Evolutionary conservation across 1,140 invertebrate species (phyloP).

Genomic region (Bombus waltoni): DNA sequence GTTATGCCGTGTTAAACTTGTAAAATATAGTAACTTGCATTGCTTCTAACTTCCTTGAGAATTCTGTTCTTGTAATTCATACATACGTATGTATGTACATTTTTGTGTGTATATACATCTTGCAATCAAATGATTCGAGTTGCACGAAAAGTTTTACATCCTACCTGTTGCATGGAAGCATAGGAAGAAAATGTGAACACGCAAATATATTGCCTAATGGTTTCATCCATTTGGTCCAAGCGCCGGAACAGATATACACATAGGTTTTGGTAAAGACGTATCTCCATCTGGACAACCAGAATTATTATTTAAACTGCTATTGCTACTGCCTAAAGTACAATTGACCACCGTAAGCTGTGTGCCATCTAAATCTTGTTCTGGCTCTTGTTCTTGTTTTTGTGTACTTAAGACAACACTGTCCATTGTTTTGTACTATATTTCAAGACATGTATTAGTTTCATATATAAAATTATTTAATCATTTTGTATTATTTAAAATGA

Average conservation of each 20-base stretch:
- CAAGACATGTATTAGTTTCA: constrained; percentile 16
- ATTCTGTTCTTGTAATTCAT: constrained; percentile 33
- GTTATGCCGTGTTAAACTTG: constrained; percentile 11
- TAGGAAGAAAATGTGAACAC: constrained; percentile 56
- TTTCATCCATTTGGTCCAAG: constrained; percentile 80
- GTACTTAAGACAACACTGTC: constrained; percentile 62
- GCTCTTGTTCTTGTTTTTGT: constrained; percentile 43
- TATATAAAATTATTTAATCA: constrained; percentile 2
- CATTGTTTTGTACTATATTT: constrained; percentile 72
- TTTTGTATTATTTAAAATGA: constrained; percentile 6
- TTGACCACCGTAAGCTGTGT: constrained; percentile 77
- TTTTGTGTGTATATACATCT: constrained; percentile 20
- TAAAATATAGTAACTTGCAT: constrained; percentile 53
- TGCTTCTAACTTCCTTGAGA: constrained; percentile 47
- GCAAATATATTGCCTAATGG: constrained; percentile 40
- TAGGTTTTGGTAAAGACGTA: constrained; percentile 66
- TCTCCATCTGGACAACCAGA: constrained; percentile 67
- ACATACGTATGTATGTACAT: constrained; percentile 15
- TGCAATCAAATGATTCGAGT: constrained; percentile 24
- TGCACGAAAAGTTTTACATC: constrained; percentile 44
- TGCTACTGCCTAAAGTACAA: constrained; percentile 74
- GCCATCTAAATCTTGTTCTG: constrained; percentile 69
- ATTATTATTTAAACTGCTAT: constrained; percentile 80
- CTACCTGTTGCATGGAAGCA: constrained; percentile 59
- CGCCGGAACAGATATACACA: constrained; percentile 71